Conservation (phyloP, 2,888 invertebrate species). For the Anagyrus pseudococci region DNA sequence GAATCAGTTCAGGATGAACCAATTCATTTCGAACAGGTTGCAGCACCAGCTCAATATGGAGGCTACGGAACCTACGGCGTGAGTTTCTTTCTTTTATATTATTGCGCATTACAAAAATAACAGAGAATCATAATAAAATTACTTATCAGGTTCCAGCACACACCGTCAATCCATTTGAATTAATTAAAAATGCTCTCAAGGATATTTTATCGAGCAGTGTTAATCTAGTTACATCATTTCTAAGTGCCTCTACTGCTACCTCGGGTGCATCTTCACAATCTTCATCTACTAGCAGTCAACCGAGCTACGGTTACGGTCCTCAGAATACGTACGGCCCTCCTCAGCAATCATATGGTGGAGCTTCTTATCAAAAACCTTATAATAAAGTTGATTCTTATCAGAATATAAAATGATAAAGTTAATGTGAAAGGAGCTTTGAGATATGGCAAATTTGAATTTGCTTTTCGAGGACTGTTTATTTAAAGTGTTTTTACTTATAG, state of each 20-base stretch:
- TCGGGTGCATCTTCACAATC: constrained; percentile 49
- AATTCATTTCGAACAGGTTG: constrained; percentile 35
- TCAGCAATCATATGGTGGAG: not conserved
- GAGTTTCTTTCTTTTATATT: constrained; percentile 14
- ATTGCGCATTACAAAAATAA: too few relatives aligned
- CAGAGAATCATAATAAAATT: too few relatives aligned
- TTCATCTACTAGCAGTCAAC: not conserved
- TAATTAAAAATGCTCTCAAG: constrained; percentile 50
- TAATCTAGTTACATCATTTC: constrained; percentile 48
- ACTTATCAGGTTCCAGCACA: constrained; percentile 43
- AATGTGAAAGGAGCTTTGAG: too few relatives aligned
- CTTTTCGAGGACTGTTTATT: too few relatives aligned
- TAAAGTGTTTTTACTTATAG: too few relatives aligned
- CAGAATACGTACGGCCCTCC: constrained; percentile 25
- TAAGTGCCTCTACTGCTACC: constrained; percentile 50
- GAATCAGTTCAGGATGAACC: not conserved
- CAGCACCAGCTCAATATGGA: constrained; percentile 42
- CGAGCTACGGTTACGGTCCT: not conserved
- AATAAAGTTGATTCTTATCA: constrained; percentile 24
- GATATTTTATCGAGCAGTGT: constrained; percentile 52
- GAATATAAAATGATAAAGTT: constrained; percentile 20
- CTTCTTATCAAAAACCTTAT: too few relatives aligned
- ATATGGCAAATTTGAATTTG: too few relatives aligned
- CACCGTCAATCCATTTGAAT: constrained; percentile 46
- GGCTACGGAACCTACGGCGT: constrained; percentile 35